Evolutionary conservation across 2,888 invertebrate genomes (phyloP), one percentile per base, ranked within the genome.

Genomic region (Priocnemis perturbator): DNA sequence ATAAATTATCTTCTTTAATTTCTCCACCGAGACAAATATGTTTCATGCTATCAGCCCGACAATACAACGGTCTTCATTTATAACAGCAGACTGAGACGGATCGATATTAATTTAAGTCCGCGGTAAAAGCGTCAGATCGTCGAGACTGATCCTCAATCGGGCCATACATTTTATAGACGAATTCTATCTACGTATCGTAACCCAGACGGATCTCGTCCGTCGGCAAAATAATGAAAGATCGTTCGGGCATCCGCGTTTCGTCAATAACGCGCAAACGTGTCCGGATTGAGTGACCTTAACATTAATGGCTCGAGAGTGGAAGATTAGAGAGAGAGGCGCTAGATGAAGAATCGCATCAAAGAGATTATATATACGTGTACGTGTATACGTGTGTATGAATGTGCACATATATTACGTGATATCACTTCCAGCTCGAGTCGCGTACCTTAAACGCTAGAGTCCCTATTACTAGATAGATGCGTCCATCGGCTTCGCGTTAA

Each of bases 121-220:
- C 1, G 14, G 37, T 11, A 37, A 37, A 37, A 75, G 61, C 63
- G 74, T 65, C 71, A 63, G 75, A 74, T 74, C 74, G 68, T 75
- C 71, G 71, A 74, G 75, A 63, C 65, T 75, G 66, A 26, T 59
- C 50, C 7, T 71, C 59, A 23, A 58, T 19, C 37, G 14, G 30
- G 17, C n/a, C 56, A 30, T 9, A 30, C 11, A 56, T 30, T 11
- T 17, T 23, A 30, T 9, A 37, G 11, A 17, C 19, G 15, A 56
- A 56, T 14, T 55, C 55, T 26, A 37, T 37, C 14, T 37, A 37
- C 37, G 37, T 37, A 37, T 11, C 37, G 11, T 37, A 37, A 37
- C 37, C 14, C 37, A 11, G 4, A 3, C 37, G 1, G 37, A 37
- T 37, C 37, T 37, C 37, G 37, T 37, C 37, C 14, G 11, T 11